Percentiles rank a stretch among this genome's conserved stretches.
Evolutionary conservation across 2,797 vertebrate species (phyloP).

Genomic region (Glossophaga mutica): DNA sequence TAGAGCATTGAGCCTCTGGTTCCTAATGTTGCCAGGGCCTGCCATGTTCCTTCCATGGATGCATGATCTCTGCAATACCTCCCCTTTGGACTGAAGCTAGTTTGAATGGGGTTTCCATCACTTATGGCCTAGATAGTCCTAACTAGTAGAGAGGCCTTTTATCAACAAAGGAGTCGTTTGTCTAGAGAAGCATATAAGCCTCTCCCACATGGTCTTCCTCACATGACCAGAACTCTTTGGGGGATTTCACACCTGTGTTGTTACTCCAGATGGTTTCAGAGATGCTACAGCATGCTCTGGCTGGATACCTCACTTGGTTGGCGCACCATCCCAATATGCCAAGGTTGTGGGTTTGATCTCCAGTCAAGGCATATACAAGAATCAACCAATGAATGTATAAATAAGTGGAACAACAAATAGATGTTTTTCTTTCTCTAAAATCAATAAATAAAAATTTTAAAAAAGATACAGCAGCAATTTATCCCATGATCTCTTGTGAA

Average conservation of each 20-base stretch:
- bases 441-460: background rate
- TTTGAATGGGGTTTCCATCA: background rate
- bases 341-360: background rate
- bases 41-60: background rate
- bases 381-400: background rate
- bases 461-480: background rate
- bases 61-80: background rate
- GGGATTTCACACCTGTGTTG: background rate
- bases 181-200: background rate
- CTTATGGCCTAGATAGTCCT: background rate
- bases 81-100: background rate
- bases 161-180: background rate
- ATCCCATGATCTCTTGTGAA: background rate
- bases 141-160: background rate
- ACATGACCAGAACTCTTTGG: background rate
- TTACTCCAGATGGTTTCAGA: background rate
- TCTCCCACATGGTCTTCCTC: background rate
- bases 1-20: background rate
- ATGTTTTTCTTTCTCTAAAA: background rate
- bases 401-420: background rate
- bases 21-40: background rate
- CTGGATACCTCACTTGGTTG: background rate
- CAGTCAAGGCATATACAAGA: background rate
- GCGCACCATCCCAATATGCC: background rate
- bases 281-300: background rate